Percentiles rank a stretch among this genome's conserved stretches.
Evolutionary conservation across 1,140 invertebrate genomes (phyloP).

Genomic region (Aphaenogaster floridana): DNA sequence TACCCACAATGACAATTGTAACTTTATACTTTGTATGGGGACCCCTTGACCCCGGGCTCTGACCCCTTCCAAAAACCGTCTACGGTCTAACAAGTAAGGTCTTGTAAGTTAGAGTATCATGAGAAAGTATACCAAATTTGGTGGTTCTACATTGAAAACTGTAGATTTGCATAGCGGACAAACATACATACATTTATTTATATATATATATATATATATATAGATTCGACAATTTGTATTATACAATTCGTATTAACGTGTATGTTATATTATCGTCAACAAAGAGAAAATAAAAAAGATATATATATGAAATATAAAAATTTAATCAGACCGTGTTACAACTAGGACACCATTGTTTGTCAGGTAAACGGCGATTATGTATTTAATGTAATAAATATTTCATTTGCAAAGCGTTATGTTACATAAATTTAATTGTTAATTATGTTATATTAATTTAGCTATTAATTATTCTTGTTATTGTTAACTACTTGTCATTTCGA

Average conservation of each 20-base stretch:
- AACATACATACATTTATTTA: too few relatives aligned
- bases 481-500: slow-evolving; percentile 16
- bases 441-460: not conserved
- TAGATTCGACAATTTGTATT: not conserved
- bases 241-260: not conserved
- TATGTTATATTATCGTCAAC: not conserved
- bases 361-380: not conserved
- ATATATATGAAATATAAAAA: not conserved
- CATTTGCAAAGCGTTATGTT: slow-evolving; percentile 1
- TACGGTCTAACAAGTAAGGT: too few relatives aligned
- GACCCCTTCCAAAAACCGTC: too few relatives aligned
- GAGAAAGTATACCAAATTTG: too few relatives aligned
- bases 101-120: too few relatives aligned
- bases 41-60: too few relatives aligned
- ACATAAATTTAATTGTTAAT: not conserved
- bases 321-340: not conserved
- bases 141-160: too few relatives aligned
- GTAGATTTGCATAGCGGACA: too few relatives aligned
- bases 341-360: not conserved
- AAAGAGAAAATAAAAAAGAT: not conserved
- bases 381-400: slow-evolving; percentile 5
- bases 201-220: too few relatives aligned
- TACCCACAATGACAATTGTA: too few relatives aligned
- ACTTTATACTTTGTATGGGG: too few relatives aligned
- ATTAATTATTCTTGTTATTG: slow-evolving; percentile 12